Base-by-base conservation (phyloP, 2,113 vertebrate genomes). In the Osmerus eperlanus region DNA sequence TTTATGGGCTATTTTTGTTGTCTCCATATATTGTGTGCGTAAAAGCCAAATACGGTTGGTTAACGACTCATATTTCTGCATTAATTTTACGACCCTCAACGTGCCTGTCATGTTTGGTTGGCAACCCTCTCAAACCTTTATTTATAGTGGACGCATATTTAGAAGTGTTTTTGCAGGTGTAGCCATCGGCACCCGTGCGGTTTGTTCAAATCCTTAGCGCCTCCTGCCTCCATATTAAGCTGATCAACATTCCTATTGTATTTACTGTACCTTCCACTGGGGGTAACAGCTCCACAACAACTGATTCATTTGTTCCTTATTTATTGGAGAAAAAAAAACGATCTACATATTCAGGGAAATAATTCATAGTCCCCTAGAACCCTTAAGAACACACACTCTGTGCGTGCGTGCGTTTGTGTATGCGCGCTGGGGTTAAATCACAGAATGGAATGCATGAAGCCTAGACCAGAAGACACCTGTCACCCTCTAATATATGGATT, bases 211-310 rank as follows among this genome's bases (percentile, higher is more conserved):
- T 56, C 67, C 69, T 70, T 63, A 70, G 72, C 68, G 72, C 65
- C 81, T 79, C 85, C 75, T 78, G 76, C 79, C 72, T 71, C 79
- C 73, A 67, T 73, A 75, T 52, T 89, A 90, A 88, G 85, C 83
- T 81, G 87, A 86, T 90, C 89, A 89, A 89, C 88, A 91, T 90
- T 90, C 89, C 79, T 86, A 54, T 68, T 79, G 83, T 85, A 78
- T 87, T 89, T 85, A 83, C 66, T 75, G 85, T 82, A 75, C 80
- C 80, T 82, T 88, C 81, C 84, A 81, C 84, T 84, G 75, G 71
- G 67, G 73, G 67, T 76, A 68, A 79, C 62, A 19, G 53, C 58
- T 70, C 59, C 6, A 28, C 21, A 68, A 58, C 14, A 15, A 61
- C 21, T 5, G 9, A 29, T 59, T 36, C 60, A 61, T 69, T 65